Percentiles rank a stretch among this genome's conserved stretches.
Evolutionary conservation across 2,888 invertebrate species (phyloP).

Genomic region (Dolichomitus sp.): DNA sequence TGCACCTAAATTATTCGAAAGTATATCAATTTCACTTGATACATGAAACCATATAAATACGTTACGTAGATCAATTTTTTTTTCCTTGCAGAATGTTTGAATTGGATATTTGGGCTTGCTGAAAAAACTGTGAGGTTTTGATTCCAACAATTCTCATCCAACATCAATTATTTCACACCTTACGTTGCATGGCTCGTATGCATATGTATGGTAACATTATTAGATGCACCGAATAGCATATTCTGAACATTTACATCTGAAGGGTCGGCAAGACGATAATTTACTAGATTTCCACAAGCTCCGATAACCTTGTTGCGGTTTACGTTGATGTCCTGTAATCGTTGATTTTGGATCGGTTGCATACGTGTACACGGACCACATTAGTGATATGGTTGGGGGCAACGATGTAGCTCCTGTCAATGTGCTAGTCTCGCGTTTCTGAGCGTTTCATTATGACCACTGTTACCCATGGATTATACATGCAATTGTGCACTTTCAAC

Average conservation of each 20-base stretch:
- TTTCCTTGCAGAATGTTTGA: not conserved
- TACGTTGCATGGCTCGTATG: not conserved
- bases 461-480: not conserved
- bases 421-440: not conserved
- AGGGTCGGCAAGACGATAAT: conserved; percentile 10
- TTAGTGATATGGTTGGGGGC: not conserved
- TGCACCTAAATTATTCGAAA: too few species aligned
- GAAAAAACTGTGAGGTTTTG: conserved; percentile 2
- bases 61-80: not conserved
- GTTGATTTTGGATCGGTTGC: conserved; percentile 5
- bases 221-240: conserved; percentile 7
- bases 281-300: conserved; percentile 16
- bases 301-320: conserved; percentile 39
- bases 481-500: not conserved
- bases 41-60: not conserved
- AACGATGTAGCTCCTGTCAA: not conserved
- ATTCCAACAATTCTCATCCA: not conserved
- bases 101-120: conserved; percentile 1
- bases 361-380: not conserved
- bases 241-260: conserved; percentile 13
- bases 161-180: not conserved
- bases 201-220: not conserved
- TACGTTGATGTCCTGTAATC: conserved; percentile 17
- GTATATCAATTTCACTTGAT: not conserved
- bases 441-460: not conserved